Base-by-base conservation (phyloP, 2,113 vertebrate species). In the Menura novaehollandiae region DNA sequence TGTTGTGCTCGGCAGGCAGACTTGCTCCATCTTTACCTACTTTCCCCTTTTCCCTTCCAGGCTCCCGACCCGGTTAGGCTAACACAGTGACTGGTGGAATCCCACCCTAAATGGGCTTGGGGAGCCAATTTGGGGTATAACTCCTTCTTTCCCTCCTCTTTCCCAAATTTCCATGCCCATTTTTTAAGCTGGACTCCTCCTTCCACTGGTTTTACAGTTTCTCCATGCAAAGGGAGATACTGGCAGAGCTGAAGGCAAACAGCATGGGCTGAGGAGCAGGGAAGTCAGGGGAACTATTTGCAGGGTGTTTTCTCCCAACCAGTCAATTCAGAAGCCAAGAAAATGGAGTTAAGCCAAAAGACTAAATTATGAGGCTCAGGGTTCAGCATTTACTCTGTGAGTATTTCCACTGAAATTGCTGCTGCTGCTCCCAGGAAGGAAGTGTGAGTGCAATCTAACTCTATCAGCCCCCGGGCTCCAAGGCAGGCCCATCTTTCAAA, bases 401-500 rank as follows among this genome's bases (percentile, higher is more conserved):
- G 47, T 41, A 35, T 94, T 89, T 82, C 62, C 71, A 68, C n/a
- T 76, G 69, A 51, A 63, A 49, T 24, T 49, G 32, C 22, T 85
- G 52, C 69, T 52, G n/a, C 76, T 51, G 58, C 49, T 82, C 28
- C 41, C 2, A 2, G 71, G 88, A 83, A 68, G 46, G 30, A 71
- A n/a, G 53, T 46, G 75, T 87, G 75, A 81, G 59, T 7, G 0
- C 30, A 49, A 39, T 8, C 47, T 69, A 26, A 46, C 33, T 89
- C n/a, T 11, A 0, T 66, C 82, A 83, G 46, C n/a, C 49, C 49
- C 33, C 60, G 77, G 2, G 9, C 63, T 91, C 51, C 59, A 58
- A 83, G 87, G 62, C 89, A 90, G 64, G 46, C 62, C 78, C 88
- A 91, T 93, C 80, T 93, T 96, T 95, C 84, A 95, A 60, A 92